Evolutionary conservation across 2,113 vertebrate genomes (phyloP).

Genomic region (Chascanopsetta lugubris): DNA sequence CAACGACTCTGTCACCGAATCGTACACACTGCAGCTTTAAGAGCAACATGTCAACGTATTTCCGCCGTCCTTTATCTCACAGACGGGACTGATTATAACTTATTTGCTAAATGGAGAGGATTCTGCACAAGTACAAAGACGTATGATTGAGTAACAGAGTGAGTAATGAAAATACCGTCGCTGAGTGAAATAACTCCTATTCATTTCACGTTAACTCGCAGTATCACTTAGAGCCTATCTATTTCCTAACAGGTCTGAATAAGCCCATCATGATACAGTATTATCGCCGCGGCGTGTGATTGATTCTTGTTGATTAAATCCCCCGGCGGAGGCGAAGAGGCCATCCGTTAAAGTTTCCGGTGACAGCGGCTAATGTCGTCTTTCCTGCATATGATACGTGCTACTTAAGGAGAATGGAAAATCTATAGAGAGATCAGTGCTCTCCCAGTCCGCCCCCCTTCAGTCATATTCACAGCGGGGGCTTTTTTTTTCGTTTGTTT

Average conservation of each 20-base stretch:
- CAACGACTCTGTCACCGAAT: too few species aligned
- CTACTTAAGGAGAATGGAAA: constrained; percentile 69
- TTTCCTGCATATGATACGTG: constrained; percentile 55
- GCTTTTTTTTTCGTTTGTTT: too few species aligned
- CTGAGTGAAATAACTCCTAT: background rate
- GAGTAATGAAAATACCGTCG: constrained; percentile 1
- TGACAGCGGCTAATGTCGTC: constrained; percentile 32
- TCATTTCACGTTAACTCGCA: background rate
- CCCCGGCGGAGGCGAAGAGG: constrained; percentile 29
- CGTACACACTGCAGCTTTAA: too few species aligned
- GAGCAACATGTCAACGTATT: too few species aligned
- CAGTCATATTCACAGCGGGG: constrained; percentile 33
- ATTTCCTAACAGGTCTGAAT: background rate
- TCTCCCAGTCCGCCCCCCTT: constrained; percentile 27
- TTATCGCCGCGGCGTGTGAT: constrained; percentile 7
- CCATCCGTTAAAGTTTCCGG: constrained; percentile 18
- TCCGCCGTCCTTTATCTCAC: too few species aligned
- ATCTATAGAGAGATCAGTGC: constrained; percentile 74
- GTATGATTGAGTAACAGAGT: background rate
- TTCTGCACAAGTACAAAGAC: constrained; percentile 15
- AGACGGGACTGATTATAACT: too few species aligned
- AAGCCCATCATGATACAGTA: background rate
- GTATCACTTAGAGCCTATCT: background rate
- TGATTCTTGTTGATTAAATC: constrained; percentile 31
- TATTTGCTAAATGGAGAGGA: too few species aligned